A percentile compares a stretch with the other conserved stretches of the same genome.
These are phyloP conservation scores for Hylaeus anthracinus DNA, from an alignment of 1,140 invertebrate species.

Conservation along the genomic window DNA sequence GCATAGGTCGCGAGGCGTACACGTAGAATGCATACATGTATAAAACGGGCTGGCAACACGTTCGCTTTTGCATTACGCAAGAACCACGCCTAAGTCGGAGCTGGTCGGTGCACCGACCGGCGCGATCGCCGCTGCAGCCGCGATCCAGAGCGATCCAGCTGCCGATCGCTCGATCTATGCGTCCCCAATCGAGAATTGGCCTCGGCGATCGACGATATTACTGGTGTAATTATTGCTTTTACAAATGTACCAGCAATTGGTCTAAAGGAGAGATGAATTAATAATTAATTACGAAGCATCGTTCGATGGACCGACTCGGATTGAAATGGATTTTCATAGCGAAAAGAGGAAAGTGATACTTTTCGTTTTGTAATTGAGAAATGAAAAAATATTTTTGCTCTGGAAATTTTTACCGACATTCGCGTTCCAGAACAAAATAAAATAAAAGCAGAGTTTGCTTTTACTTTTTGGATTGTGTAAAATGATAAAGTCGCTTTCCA, in stretches of 20 bases:
- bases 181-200: background rate
- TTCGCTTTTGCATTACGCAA: conserved; percentile 78
- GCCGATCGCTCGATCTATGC: conserved; percentile 18
- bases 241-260: too few relatives aligned
- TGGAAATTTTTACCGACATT: background rate
- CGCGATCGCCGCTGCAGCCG: conserved; percentile 14
- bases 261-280: too few relatives aligned
- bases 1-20: conserved; percentile 30
- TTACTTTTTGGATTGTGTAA: too few relatives aligned
- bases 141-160: conserved; percentile 17
- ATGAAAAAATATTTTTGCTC: background rate
- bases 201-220: background rate
- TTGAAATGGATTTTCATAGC: too few relatives aligned
- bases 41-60: conserved; percentile 69
- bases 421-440: too few relatives aligned
- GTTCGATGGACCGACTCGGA: too few relatives aligned
- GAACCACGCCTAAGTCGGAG: conserved; percentile 78
- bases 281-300: too few relatives aligned
- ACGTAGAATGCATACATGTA: conserved; percentile 49
- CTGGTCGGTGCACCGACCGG: conserved; percentile 58
- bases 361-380: background rate
- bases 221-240: too few relatives aligned
- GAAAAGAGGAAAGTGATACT: too few relatives aligned
- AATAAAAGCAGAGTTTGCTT: too few relatives aligned
- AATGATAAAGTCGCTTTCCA: too few relatives aligned